A percentile compares a stretch with the other conserved stretches of the same genome.
phyloP scores from a whole-genome alignment of 2,113 vertebrate species.

The Perccottus glenii region DNA sequence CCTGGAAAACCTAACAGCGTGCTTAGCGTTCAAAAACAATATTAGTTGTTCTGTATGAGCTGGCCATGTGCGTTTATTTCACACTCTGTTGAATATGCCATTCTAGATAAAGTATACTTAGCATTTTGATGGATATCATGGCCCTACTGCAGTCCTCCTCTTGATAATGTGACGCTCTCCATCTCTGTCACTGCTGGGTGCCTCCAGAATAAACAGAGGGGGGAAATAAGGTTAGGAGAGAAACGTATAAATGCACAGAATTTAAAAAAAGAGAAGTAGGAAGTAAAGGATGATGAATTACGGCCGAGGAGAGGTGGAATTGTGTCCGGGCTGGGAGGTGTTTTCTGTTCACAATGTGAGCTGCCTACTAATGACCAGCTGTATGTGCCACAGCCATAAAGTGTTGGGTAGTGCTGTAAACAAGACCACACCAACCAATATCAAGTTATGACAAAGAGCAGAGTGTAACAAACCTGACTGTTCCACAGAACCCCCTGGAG shows the following conservation, averaged over 20 bases:
- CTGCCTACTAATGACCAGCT: conserved; percentile 56
- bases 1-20: not conserved
- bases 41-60: conserved; percentile 1
- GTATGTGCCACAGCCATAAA: not conserved
- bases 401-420: too few species aligned
- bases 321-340: conserved; percentile 32
- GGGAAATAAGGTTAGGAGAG: not conserved
- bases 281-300: conserved; percentile 33
- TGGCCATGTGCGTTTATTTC: not conserved
- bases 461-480: too few species aligned
- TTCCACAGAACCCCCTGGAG: too few species aligned
- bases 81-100: not conserved
- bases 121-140: conserved; percentile 5
- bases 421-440: too few species aligned
- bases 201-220: not conserved
- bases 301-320: conserved; percentile 29
- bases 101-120: conserved; percentile 2
- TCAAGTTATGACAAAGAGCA: too few species aligned
- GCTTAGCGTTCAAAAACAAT: conserved; percentile 13
- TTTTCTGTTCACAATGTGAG: conserved; percentile 48
- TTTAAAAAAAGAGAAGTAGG: not conserved
- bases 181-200: not conserved
- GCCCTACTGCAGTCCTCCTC: not conserved
- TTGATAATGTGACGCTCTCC: conserved; percentile 5
- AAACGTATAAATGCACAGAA: not conserved